Conservation (phyloP, 2,113 vertebrate species). For the Bos javanicus region DNA sequence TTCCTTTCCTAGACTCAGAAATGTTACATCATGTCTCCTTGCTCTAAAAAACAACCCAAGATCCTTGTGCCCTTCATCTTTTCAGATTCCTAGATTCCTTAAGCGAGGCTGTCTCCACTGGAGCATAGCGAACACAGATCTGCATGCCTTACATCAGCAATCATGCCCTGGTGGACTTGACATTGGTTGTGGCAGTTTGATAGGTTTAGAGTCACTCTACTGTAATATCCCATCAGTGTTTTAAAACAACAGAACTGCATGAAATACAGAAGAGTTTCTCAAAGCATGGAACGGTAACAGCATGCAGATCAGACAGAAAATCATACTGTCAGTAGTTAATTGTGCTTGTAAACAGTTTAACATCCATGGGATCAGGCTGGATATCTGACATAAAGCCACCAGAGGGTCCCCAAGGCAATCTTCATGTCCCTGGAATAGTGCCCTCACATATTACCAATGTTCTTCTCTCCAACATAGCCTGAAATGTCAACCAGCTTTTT, state of each 20-base stretch:
- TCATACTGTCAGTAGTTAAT: not conserved
- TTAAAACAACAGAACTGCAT: not conserved
- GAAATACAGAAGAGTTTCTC: not conserved
- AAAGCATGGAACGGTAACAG: not conserved
- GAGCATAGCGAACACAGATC: not conserved
- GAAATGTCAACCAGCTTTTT: not conserved
- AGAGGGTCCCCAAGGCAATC: not conserved
- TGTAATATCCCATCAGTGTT: not conserved
- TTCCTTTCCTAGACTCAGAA: not conserved
- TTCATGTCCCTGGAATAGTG: not conserved
- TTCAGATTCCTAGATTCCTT: not conserved
- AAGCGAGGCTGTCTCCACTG: not conserved
- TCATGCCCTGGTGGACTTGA: not conserved
- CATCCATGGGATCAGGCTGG: not conserved
- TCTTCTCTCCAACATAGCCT: not conserved
- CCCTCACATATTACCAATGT: not conserved
- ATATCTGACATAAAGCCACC: not conserved
- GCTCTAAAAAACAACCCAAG: conserved; percentile 11
- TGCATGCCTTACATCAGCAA: not conserved
- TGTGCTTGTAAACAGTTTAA: not conserved
- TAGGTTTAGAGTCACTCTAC: not conserved
- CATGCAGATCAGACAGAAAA: not conserved
- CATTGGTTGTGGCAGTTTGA: not conserved
- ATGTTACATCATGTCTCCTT: conserved; percentile 6
- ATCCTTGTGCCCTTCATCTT: not conserved